Percentiles rank a stretch among this genome's conserved stretches.
Evolutionary conservation across 2,113 vertebrate genomes (phyloP).

Genomic region (Phasianus colchicus): DNA sequence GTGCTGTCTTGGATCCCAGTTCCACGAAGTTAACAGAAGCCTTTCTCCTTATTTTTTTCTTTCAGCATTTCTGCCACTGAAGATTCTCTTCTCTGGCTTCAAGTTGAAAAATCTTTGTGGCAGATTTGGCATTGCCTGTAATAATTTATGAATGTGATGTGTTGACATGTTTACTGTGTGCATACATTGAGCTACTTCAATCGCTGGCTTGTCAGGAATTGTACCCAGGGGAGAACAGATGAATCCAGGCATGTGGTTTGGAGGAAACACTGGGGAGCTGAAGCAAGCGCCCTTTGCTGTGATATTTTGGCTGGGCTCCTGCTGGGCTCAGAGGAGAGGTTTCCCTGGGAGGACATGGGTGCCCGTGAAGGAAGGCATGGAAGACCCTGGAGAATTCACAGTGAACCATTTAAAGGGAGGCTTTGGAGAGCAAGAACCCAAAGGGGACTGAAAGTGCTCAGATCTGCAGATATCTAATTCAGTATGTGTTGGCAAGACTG

Average conservation of each 20-base stretch:
- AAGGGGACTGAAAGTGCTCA: neutral
- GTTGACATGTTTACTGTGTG: constrained; percentile 59
- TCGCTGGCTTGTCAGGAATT: constrained; percentile 25
- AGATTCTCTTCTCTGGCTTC: constrained; percentile 8
- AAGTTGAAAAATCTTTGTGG: constrained; percentile 48
- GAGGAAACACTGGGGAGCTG: constrained; percentile 49
- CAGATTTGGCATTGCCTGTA: constrained; percentile 53
- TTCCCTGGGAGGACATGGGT: neutral
- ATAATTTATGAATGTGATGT: constrained; percentile 60
- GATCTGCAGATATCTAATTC: constrained; percentile 6
- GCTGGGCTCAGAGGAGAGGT: neutral
- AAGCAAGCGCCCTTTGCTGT: neutral
- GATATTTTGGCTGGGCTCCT: neutral
- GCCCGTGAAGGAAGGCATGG: neutral
- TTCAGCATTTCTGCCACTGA: constrained; percentile 50
- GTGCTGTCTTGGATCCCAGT: neutral
- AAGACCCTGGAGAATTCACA: constrained; percentile 3
- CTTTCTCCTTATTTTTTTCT: neutral
- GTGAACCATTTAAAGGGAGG: neutral
- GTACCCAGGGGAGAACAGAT: constrained; percentile 28
- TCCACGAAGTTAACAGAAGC: neutral
- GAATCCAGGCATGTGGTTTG: constrained; percentile 39
- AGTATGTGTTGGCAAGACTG: neutral
- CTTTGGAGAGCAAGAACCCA: neutral
- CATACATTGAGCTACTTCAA: constrained; percentile 53